Base-by-base conservation (phyloP, 2,888 invertebrate genomes). In the Tetramorium bicarinatum region DNA sequence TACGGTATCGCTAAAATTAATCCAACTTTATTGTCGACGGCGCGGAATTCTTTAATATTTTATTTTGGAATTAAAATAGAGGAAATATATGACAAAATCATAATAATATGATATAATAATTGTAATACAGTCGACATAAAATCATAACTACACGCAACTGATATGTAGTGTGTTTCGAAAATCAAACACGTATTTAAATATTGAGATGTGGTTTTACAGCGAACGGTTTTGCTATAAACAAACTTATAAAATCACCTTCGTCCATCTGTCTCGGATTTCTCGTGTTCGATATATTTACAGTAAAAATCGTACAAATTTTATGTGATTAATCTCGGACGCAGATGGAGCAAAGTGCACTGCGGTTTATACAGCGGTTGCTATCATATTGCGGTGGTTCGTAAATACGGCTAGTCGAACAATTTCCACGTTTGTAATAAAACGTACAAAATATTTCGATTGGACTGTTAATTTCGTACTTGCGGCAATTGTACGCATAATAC, bases 311-410 rank as follows among this genome's bases (percentile, higher is more conserved):
- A 44, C 0, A 25, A 74, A 80, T 83, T 81, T 74, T 61, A 56
- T 52, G 67, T 29, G 44, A 66, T 59, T 74, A 85, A 83, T 88
- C 75, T 54, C 21, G 49, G 81, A 29, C 25, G 56, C 80, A 80
- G 75, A 67, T 87, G 75, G 76, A 82, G 62, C 76, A 72, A 86
- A 88, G 64, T 67, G 56, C 62, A 29, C 29, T 44, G 61, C 21
- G 81, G 62, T 54, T 56, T 21, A 54, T 52, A 38, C 41, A 44
- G 69, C 41, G 66, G 54, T 81, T 41, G 41, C 76, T 59, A 85
- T 87, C 83, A 76, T 72, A 67, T 85, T 69, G 85, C 76, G 87
- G 83, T 83, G 52, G 56, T 82, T 82, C 80, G 56, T 85, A 87
- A 85, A 88, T 85, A 87, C 29, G 38, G 15, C n/a, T 71, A 62